Evolutionary conservation across 2,888 invertebrate species (phyloP).

Genomic region (Sinopyrophorus schimmeli): DNA sequence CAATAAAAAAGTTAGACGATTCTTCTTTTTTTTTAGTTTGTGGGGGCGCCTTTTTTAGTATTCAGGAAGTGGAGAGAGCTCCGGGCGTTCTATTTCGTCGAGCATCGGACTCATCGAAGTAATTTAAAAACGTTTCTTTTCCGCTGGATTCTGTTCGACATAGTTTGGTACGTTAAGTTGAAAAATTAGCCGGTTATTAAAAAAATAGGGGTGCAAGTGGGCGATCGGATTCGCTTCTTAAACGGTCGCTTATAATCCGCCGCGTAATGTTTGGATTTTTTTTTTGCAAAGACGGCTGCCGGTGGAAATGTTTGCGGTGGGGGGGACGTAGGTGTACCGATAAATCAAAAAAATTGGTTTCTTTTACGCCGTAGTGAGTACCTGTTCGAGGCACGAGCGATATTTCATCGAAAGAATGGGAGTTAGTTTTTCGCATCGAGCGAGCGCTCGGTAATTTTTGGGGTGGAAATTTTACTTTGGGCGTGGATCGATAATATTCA

Average conservation of each 20-base stretch:
- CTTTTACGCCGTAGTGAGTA: slow-evolving; percentile 48
- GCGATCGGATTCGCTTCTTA: too few relatives aligned
- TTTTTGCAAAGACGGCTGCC: too few relatives aligned
- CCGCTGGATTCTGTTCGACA: slow-evolving; percentile 27
- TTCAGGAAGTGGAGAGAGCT: slow-evolving; percentile 37
- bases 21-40: too few relatives aligned
- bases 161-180: slow-evolving; percentile 27
- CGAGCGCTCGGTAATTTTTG: too few relatives aligned
- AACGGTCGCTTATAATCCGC: too few relatives aligned
- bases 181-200: slow-evolving; percentile 23
- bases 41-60: slow-evolving; percentile 32
- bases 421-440: too few relatives aligned
- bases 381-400: slow-evolving; percentile 41
- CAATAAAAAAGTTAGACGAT: slow-evolving; percentile 27
- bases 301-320: too few relatives aligned
- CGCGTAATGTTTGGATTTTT: too few relatives aligned
- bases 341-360: slow-evolving; percentile 49
- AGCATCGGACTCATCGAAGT: slow-evolving; percentile 40
- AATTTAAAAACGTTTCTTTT: slow-evolving; percentile 40
- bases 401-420: too few relatives aligned
- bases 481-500: slow-evolving; percentile 50
- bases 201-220: not conserved
- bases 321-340: too few relatives aligned
- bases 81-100: slow-evolving; percentile 40
- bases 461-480: not conserved